These are phyloP conservation scores for Sesamia inferens DNA, from an alignment of 2,888 invertebrate species.

Conservation along the genomic window DNA sequence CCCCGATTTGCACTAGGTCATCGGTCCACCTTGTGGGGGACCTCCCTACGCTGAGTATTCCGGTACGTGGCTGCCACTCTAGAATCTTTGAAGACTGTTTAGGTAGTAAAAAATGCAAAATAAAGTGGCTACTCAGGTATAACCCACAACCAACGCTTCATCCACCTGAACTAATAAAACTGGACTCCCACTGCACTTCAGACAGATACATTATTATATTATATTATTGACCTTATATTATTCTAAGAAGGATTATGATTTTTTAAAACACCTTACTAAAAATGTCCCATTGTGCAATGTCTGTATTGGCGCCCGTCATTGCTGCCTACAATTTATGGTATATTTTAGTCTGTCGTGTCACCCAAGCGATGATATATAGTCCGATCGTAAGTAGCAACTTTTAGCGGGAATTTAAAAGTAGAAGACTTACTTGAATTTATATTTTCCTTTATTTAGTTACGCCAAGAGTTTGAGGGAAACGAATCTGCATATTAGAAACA, in stretches of 20 bases:
- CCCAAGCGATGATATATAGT: constrained; percentile 60
- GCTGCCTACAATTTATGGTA: constrained; percentile 53
- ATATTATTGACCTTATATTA: too few relatives aligned
- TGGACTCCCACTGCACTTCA: too few relatives aligned
- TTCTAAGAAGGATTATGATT: neutral
- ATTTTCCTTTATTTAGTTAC: constrained; percentile 49
- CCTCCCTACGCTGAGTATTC: too few relatives aligned
- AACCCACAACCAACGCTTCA: too few relatives aligned
- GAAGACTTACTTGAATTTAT: constrained; percentile 58
- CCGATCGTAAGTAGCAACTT: constrained; percentile 47
- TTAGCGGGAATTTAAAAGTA: constrained; percentile 61
- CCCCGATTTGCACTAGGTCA: too few relatives aligned
- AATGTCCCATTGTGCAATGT: constrained; percentile 15
- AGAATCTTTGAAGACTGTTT: too few relatives aligned
- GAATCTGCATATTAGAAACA: constrained; percentile 44
- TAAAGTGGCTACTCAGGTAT: too few relatives aligned
- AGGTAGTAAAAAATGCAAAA: too few relatives aligned
- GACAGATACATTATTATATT: too few relatives aligned
- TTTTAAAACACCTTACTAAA: constrained; percentile 20
- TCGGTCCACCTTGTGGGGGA: too few relatives aligned
- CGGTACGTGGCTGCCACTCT: too few relatives aligned
- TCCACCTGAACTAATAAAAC: too few relatives aligned
- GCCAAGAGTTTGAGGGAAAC: constrained; percentile 50
- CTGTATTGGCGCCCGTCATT: constrained; percentile 50
- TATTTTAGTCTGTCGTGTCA: constrained; percentile 58